Evolutionary conservation across 2,888 invertebrate species (phyloP), one percentile per base, ranked within the genome.

Genomic region (Dastarcus helophoroides): DNA sequence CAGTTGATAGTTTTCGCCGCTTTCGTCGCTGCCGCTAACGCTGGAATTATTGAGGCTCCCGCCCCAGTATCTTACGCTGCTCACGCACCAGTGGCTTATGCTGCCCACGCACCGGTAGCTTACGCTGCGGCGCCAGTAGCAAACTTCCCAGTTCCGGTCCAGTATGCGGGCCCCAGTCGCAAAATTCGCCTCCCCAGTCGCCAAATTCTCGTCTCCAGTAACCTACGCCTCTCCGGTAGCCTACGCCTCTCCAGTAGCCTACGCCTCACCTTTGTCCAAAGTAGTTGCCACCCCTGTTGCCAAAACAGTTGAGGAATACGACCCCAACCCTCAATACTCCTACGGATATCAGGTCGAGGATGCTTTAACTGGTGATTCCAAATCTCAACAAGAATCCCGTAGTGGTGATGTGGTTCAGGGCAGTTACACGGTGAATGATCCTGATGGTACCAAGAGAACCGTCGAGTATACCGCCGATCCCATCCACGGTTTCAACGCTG

Each of bases 121-220:
- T 26, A 38, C 11, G 32, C 36, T 6, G 41, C 40, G 26, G 33
- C 41, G n/a, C 36, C 35, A 16, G 32, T 40, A 9, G 25, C 23
- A 8, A 14, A 11, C 14, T 8, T 19, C 6, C 7, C 19, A 7
- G 19, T 6, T n/a, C 19, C 19, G n/a, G 19, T 19, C n/a, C 7
- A 6, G 7, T 19, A 19, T 19, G 19, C 19, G n/a, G 6, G 19
- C 19, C 19, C 19, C 19, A 6, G 6, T 19, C 7, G 19, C 19
- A 7, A 7, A 19, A 6, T n/a, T 51, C 58, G 48, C 65, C 63
- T 42, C 53, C 60, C 58, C 38, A 65, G 16, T 33, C 11, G 67
- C 24, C 56, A n/a, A n/a, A n/a, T n/a, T n/a, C n/a, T n/a, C n/a
- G n/a, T 4, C 36, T 15, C 48, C 58, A 2, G 54, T 56, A 14